Percentiles rank a stretch among this genome's conserved stretches.
Conservation (phyloP, 2,888 invertebrate genomes). For the Leptinotarsa peninsularis region DNA sequence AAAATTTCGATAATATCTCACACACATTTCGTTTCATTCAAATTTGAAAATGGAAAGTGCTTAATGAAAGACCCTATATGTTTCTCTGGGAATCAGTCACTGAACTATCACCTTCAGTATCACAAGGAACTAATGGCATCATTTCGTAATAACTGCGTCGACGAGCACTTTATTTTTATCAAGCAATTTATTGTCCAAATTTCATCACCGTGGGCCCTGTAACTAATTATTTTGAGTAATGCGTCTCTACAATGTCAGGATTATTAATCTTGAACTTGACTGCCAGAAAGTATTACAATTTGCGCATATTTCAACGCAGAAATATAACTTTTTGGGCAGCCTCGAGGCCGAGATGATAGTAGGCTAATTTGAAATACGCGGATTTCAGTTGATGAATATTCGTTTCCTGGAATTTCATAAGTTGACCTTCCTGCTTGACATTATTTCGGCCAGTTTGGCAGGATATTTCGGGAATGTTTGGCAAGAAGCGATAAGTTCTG, state of each 20-base stretch:
- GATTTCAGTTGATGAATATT: conserved; percentile 1
- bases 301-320: conserved; percentile 4
- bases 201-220: conserved; percentile 28
- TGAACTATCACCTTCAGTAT: too few species aligned
- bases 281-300: conserved; percentile 23
- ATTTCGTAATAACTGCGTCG: not conserved
- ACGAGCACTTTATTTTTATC: conserved; percentile 10
- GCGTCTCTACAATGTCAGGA: not conserved
- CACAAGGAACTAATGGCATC: too few species aligned
- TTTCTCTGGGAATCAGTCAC: too few species aligned
- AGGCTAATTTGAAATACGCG: not conserved
- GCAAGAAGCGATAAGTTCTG: not conserved
- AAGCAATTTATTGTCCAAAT: conserved; percentile 35
- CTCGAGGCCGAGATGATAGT: not conserved
- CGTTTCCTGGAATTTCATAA: conserved; percentile 5
- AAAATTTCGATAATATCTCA: too few species aligned
- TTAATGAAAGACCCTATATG: too few species aligned
- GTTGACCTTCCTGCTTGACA: conserved; percentile 2
- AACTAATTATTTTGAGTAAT: conserved; percentile 35
- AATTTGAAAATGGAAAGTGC: too few species aligned
- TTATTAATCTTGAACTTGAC: conserved; percentile 20
- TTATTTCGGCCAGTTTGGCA: conserved; percentile 2
- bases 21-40: too few species aligned
- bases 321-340: not conserved
- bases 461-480: not conserved